Evolutionary conservation across 2,888 invertebrate genomes (phyloP), one percentile per base, ranked within the genome.

Genomic region (Diadegma fenestrale): DNA sequence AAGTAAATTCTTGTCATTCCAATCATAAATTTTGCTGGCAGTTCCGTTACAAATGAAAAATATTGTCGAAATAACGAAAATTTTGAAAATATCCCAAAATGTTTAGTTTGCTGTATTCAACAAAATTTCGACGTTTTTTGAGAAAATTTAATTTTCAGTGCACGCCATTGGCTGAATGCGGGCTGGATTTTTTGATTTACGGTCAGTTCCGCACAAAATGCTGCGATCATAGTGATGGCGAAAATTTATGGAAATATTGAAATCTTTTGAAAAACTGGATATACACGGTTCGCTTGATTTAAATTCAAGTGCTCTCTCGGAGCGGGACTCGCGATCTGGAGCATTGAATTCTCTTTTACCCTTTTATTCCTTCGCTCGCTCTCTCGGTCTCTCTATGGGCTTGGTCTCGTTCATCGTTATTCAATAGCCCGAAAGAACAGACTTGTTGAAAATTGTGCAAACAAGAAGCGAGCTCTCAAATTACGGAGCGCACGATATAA

Each of bases 361-460:
- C 5, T 12, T n/a, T 72, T 30, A 37, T 37, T 26, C 22, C 30
- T n/a, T 30, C n/a, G 43, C n/a, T 17, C 68, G 8, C 8, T 68
- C 68, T 68, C 19, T 68, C 43, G n/a, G n/a, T 19, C 41, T 61
- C 61, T 26, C 41, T 61, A 12, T 61, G 1, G 43, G 14, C 58
- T 6, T 26, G 8, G 26, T 64, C 19, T 37, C n/a, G 8, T 8
- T 26, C 17, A 17, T 41, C 14, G 17, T 63, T 37, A 43, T 63
- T 61, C 61, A n/a, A 63, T 26, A 45, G 6, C 26, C 26, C 8
- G 26, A 51, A 43, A 12, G 14, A n/a, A 30, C 8, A 45, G n/a
- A 33, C 6, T 41, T 41, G 61, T 63, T 75, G 61, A 45, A 73
- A 61, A 43, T 61, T 26, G 30, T 61, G 43, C 61, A 43, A 73